A percentile compares a stretch with the other conserved stretches of the same genome.
These are phyloP conservation scores for Drosophila ohnishii DNA, from an alignment of 1,140 invertebrate genomes.

Conservation along the genomic window DNA sequence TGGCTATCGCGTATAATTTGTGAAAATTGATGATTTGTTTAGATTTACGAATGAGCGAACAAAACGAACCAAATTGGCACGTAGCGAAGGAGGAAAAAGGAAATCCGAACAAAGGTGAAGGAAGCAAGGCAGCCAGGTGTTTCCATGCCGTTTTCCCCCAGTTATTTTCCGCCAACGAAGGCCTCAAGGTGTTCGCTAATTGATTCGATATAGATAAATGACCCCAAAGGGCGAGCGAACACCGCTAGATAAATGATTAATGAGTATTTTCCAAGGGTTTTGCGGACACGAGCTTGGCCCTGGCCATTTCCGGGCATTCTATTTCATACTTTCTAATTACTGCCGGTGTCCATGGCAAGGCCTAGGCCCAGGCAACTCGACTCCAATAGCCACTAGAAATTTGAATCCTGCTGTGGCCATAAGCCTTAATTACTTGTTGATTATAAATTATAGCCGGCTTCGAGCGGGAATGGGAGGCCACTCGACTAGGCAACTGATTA, in stretches of 20 bases:
- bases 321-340: slow-evolving; percentile 38
- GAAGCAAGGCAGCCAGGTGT: slow-evolving; percentile 30
- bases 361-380: slow-evolving; percentile 8
- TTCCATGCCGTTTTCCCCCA: slow-evolving; percentile 4
- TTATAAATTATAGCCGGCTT: slow-evolving; percentile 51
- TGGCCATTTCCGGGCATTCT: slow-evolving; percentile 10
- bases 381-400: slow-evolving; percentile 26
- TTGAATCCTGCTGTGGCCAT: slow-evolving; percentile 33
- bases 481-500: slow-evolving; percentile 39
- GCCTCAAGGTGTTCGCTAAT: slow-evolving; percentile 72
- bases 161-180: slow-evolving; percentile 13
- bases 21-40: slow-evolving; percentile 82
- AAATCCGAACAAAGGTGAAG: slow-evolving; percentile 32
- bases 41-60: slow-evolving; percentile 80
- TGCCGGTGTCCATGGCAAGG: neutral
- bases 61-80: slow-evolving; percentile 80
- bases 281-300: neutral
- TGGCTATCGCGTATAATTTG: slow-evolving; percentile 73
- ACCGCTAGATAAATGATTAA: slow-evolving; percentile 68
- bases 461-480: slow-evolving; percentile 13
- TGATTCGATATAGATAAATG: slow-evolving; percentile 81
- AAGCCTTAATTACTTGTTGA: slow-evolving; percentile 71
- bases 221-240: slow-evolving; percentile 44
- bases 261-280: slow-evolving; percentile 24
- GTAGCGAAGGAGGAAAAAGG: slow-evolving; percentile 55